Base-by-base conservation (phyloP, 2,113 vertebrate species). In the Spea bombifrons region DNA sequence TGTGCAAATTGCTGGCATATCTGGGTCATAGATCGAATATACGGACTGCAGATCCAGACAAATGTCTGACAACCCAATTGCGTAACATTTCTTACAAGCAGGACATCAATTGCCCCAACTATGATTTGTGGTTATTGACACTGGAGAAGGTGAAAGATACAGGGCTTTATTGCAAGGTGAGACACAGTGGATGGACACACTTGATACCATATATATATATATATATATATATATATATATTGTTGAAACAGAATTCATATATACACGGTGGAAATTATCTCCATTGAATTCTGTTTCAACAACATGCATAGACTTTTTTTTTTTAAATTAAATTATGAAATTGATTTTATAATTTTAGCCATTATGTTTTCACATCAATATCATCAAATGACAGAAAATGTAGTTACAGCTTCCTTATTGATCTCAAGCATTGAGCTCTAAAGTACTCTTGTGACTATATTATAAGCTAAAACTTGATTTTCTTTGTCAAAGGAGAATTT, bases 391-490 rank as follows among this genome's bases (percentile, higher is more conserved):
- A 90, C 93, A 94, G 94, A 91, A 96, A 97, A 96, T 96, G 95
- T 94, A 94, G 93, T 94, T 95, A 94, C 93, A 70, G 86, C 90
- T 94, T 94, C 91, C 90, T 94, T 97, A 97, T 97, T 97, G 95
- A 97, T 95, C 93, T 89, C 83, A 90, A 86, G 83, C 90, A 91
- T 85, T 83, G 86, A 89, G 86, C 88, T 91, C 84, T 88, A 88
- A 91, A 92, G 89, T 88, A 90, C 88, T 91, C 83, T 75, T 92
- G 90, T 96, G 94, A 97, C 95, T 94, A 85, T 88, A 97, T 97
- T 95, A 96, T 92, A 95, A 94, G 96, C 94, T 95, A 92, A 96
- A 95, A 97, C 93, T 89, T 92, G 93, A 95, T 94, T 94, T 94
- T 87, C 90, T 92, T 87, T 88, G 83, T 87, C 92, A 92, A 88